Evolutionary conservation across 2,797 vertebrate species (phyloP).

Genomic region (Margarornis squamiger): DNA sequence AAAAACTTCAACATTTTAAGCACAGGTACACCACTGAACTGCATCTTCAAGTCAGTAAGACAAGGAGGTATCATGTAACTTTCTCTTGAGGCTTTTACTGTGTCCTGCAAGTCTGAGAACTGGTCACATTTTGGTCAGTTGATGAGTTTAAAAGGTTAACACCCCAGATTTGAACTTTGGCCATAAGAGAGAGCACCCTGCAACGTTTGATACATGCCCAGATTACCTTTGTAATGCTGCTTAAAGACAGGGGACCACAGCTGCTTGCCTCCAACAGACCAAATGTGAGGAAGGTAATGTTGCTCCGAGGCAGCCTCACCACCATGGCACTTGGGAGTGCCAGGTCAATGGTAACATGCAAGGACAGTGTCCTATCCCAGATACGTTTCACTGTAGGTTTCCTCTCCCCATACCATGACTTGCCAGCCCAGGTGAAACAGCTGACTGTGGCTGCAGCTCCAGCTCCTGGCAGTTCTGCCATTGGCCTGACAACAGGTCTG

Average conservation of each 20-base stretch:
- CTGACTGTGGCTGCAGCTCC: neutral
- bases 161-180: neutral
- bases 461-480: neutral
- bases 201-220: neutral
- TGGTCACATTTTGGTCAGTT: neutral
- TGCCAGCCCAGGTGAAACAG: neutral
- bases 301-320: neutral
- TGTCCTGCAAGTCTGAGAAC: neutral
- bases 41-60: neutral
- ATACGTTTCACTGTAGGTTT: neutral
- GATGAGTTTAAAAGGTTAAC: neutral
- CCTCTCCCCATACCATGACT: neutral
- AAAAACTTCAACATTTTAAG: neutral
- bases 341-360: neutral
- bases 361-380: neutral
- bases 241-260: accelerated
- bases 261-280: neutral
- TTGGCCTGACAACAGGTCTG: neutral
- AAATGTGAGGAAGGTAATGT: neutral
- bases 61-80: accelerated
- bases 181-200: neutral
- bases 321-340: neutral
- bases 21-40: neutral
- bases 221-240: neutral
- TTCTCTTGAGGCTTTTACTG: neutral